phyloP scores from a whole-genome alignment of 2,113 vertebrate species.

The Oncorhynchus tshawytscha region DNA sequence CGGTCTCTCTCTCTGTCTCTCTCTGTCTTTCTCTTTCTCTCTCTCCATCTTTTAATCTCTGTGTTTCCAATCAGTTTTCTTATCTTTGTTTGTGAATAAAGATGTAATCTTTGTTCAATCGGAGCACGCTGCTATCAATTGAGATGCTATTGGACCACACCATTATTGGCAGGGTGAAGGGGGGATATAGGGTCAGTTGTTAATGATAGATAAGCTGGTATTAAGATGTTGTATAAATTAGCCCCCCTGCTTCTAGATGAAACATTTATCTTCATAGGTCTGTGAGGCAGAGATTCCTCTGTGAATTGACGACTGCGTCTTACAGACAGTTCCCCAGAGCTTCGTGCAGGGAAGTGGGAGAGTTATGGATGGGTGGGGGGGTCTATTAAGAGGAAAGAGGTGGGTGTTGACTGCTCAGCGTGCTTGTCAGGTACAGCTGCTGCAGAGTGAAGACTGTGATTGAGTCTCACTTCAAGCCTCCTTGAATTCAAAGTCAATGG shows the following conservation, averaged over 20 bases:
- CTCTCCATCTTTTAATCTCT: background rate
- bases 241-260: slow-evolving; percentile 22
- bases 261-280: slow-evolving; percentile 17
- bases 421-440: slow-evolving; percentile 68
- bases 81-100: slow-evolving; percentile 4
- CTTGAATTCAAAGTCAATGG: slow-evolving; percentile 71
- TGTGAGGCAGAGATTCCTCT: slow-evolving; percentile 45
- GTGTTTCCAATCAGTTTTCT: background rate
- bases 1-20: background rate
- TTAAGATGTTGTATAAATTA: slow-evolving; percentile 7
- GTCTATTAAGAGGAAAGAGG: background rate
- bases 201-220: background rate
- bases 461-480: slow-evolving; percentile 46
- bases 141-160: background rate
- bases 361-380: slow-evolving; percentile 24
- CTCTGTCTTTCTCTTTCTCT: background rate
- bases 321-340: slow-evolving; percentile 44
- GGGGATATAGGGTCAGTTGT: background rate
- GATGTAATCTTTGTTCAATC: slow-evolving; percentile 13
- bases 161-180: background rate
- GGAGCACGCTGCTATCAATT: background rate
- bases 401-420: slow-evolving; percentile 31
- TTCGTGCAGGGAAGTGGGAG: slow-evolving; percentile 6
- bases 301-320: slow-evolving; percentile 56
- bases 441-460: slow-evolving; percentile 27